These are phyloP conservation scores for Chloroceryle inda DNA, from an alignment of 2,797 vertebrate species.

Conservation along the genomic window DNA sequence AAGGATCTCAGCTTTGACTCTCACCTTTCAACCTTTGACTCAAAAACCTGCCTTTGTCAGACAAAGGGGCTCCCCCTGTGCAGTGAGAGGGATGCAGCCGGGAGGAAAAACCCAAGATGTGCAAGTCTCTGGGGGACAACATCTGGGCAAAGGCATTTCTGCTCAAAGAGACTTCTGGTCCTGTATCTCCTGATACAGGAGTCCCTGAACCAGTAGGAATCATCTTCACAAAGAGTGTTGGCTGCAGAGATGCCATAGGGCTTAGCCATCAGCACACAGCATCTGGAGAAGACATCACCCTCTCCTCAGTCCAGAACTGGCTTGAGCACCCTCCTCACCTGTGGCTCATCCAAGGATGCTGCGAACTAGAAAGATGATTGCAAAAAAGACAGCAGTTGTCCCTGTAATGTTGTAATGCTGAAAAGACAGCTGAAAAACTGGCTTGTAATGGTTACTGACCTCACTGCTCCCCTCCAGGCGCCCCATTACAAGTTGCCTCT, in stretches of 20 bases:
- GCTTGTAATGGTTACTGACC: not conserved
- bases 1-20: not conserved
- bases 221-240: too few relatives aligned
- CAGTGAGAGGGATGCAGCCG: not conserved
- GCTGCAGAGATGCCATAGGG: not conserved
- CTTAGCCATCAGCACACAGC: accelerated
- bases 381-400: not conserved
- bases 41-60: not conserved
- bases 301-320: not conserved
- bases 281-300: not conserved
- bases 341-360: not conserved
- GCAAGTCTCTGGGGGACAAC: not conserved
- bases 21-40: not conserved
- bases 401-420: not conserved
- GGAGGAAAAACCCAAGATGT: not conserved
- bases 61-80: not conserved
- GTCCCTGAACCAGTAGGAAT: not conserved
- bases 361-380: not conserved
- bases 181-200: not conserved
- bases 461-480: not conserved
- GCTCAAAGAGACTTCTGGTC: not conserved
- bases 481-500: accelerated
- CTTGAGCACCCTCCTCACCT: not conserved
- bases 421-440: not conserved
- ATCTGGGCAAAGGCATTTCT: not conserved